Evolutionary conservation across 2,797 vertebrate species (phyloP).

Genomic region (Bradypus variegatus): DNA sequence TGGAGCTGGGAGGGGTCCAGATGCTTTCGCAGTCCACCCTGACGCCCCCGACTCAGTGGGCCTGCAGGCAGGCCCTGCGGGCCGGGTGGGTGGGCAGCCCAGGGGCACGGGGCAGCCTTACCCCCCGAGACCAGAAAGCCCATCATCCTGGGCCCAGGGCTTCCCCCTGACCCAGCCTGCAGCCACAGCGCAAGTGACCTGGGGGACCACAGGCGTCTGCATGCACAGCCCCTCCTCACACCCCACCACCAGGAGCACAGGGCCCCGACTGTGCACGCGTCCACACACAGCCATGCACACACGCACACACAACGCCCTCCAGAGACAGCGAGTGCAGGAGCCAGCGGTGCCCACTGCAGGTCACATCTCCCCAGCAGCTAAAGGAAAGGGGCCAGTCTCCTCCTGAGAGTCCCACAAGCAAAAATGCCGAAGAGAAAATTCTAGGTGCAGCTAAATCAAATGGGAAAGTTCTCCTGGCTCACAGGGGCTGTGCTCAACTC

Average conservation of each 20-base stretch:
- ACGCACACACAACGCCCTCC: background rate
- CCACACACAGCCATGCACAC: background rate
- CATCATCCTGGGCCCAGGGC: no score
- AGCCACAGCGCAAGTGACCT: background rate
- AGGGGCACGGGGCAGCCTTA: background rate
- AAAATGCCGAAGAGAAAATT: background rate
- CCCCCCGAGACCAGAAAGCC: no score
- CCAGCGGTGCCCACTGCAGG: background rate
- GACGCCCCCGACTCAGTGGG: background rate
- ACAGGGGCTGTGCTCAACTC: no score
- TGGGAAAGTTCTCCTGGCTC: background rate
- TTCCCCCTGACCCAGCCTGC: rapidly evolving
- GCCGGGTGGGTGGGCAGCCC: background rate
- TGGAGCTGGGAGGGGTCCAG: background rate
- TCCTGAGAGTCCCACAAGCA: background rate
- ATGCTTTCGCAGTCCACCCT: background rate
- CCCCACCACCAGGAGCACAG: background rate
- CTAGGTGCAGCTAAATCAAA: background rate
- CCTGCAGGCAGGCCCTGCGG: background rate
- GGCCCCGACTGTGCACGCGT: no score
- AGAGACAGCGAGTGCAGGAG: background rate
- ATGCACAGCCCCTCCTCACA: background rate
- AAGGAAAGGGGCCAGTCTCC: background rate
- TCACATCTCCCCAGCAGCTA: background rate
- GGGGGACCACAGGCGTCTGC: background rate